phyloP scores from a whole-genome alignment of 2,888 invertebrate species.

The Petrolisthes cinctipes region DNA sequence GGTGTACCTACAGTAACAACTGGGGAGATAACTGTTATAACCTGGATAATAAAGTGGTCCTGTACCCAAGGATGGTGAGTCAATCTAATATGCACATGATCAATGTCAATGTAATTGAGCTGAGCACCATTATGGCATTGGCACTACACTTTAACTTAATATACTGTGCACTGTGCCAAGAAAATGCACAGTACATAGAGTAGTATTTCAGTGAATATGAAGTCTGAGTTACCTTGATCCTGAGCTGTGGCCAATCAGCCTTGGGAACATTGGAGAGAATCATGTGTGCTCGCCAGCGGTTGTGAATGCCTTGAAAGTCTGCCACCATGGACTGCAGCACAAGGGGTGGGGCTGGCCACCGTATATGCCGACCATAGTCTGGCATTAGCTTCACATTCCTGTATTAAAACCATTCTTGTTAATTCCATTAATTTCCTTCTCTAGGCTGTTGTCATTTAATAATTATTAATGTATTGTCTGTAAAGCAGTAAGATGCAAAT shows the following conservation, averaged over 20 bases:
- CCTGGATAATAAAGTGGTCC: no score
- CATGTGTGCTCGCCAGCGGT: slow-evolving; percentile 91
- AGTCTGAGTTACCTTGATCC: slow-evolving; percentile 75
- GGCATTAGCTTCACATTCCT: slow-evolving; percentile 76
- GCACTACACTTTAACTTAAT: no score
- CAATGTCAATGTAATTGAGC: no score
- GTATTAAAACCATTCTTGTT: slow-evolving; percentile 43
- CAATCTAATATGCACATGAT: no score
- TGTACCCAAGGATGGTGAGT: no score
- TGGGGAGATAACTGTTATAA: no score
- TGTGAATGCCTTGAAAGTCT: slow-evolving; percentile 76
- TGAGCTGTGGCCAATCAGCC: slow-evolving; percentile 88
- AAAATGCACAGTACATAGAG: no score
- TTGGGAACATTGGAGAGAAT: slow-evolving; percentile 84
- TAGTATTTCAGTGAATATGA: no score
- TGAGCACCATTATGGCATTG: no score
- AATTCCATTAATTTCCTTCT: background rate
- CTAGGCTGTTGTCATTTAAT: background rate
- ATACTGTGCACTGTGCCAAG: no score
- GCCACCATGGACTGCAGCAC: slow-evolving; percentile 77
- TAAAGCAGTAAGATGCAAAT: background rate
- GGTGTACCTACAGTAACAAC: no score
- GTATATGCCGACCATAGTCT: slow-evolving; percentile 83
- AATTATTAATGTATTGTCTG: background rate
- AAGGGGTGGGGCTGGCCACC: slow-evolving; percentile 86